phyloP scores from a whole-genome alignment of 2,113 vertebrate genomes.

The Haplochromis burtoni region DNA sequence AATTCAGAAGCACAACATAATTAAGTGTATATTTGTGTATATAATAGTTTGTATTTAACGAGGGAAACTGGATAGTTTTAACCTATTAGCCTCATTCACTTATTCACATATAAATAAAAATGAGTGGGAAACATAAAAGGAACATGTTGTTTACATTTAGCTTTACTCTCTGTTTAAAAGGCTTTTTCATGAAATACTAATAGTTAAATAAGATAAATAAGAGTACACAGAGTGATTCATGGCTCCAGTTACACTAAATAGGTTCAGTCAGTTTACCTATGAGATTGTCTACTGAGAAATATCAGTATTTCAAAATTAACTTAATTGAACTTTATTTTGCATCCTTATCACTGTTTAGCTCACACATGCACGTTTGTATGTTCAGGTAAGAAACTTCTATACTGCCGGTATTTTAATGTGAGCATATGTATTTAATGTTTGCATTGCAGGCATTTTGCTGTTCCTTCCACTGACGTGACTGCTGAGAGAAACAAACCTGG shows the following conservation, averaged over 20 bases:
- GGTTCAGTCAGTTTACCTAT: neutral
- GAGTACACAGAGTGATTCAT: accelerated
- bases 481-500: neutral
- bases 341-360: neutral
- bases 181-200: neutral
- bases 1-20: neutral
- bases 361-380: accelerated
- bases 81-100: neutral
- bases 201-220: neutral
- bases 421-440: neutral
- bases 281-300: accelerated
- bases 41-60: neutral
- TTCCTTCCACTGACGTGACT: neutral
- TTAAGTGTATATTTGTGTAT: neutral
- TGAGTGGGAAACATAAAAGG: neutral
- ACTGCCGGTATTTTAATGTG: neutral
- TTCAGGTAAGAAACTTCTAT: neutral
- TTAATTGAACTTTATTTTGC: neutral
- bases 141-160: neutral
- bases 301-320: neutral
- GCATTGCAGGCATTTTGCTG: neutral
- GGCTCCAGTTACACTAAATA: neutral
- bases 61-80: neutral
- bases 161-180: neutral
- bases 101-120: neutral